Base-by-base conservation (phyloP, 2,797 vertebrate genomes). In the Echeneis naucrates region DNA sequence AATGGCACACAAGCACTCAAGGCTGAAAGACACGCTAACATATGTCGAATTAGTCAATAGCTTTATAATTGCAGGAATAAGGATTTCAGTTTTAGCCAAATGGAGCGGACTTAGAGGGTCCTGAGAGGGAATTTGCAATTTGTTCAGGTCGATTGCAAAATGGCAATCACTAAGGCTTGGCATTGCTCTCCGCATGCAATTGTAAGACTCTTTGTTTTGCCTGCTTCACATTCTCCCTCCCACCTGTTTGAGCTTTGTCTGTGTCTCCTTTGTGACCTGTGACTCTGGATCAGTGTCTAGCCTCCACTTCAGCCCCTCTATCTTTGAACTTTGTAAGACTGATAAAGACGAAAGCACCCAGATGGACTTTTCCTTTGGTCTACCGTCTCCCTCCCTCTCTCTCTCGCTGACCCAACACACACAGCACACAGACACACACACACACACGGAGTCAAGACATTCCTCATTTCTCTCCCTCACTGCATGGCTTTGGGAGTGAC, bases 271-370 rank as follows among this genome's bases (percentile, higher is more conserved):
- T 91, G 89, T 94, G 93, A 95, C 93, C 92, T 89, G 92, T 94
- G 94, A 90, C 93, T 89, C 75, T 51, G 80, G 87, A 89, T 86
- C 89, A 88, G 87, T 54, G 88, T 91, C 88, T 86, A 82, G 87
- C 88, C 88, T 90, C 88, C 89, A 84, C 88, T 93, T 94, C 91
- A 89, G 92, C 89, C 85, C 82, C 89, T 92, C 90, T 94, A 95
- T 94, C 91, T 85, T 81, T 97, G 96, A 96, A 96, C 95, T 96
- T 95, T 97, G 96, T 94, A 90, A 95, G 92, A 89, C 82, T 94
- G 93, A 94, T 95, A 95, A 94, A 95, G 92, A 91, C 63, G 72
- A 63, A 91, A 81, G 80, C 82, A 89, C 74, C 32, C 81, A 76
- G 77, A 93, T 87, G 81, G 91, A 91, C 90, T 93, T 90, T 91